Base-by-base conservation (phyloP, 2,888 invertebrate species). In the Spisula subtruncata region DNA sequence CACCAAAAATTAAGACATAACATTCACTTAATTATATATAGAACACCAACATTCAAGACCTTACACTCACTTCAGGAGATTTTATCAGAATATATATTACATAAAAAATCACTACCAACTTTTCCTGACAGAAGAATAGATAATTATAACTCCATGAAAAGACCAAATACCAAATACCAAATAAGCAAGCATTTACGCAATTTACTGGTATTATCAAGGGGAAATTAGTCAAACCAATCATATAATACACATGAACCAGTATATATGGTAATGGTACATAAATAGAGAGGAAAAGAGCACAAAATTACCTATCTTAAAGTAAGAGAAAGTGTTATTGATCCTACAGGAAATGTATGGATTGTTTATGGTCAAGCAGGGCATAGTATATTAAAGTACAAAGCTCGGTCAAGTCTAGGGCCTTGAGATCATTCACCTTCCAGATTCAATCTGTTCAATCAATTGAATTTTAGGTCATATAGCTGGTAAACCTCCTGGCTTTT, bases 1-100 rank as follows among this genome's bases (percentile, higher is more conserved):
- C n/a, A n/a, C n/a, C n/a, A n/a, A n/a, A n/a, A n/a, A n/a, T n/a
- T n/a, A n/a, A n/a, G n/a, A n/a, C n/a, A n/a, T n/a, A n/a, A n/a
- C n/a, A n/a, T n/a, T n/a, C n/a, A n/a, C n/a, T n/a, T n/a, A n/a
- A n/a, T n/a, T n/a, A n/a, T n/a, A n/a, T n/a, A n/a, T n/a, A n/a
- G n/a, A n/a, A n/a, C n/a, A n/a, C n/a, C n/a, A n/a, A n/a, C n/a
- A n/a, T n/a, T n/a, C n/a, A n/a, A 25, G 84, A 29, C 81, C 83
- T 75, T 5, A 75, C 29, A 75, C 75, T 75, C 1, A 75, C 25
- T 75, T 75, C 75, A 35, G 75, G 75, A 32, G 75, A 75, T 75
- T 75, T 75, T 75, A 75, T 75, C 75, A 35, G 75, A 29, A 75
- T n/a, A n/a, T n/a, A n/a, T n/a, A 75, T 25, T 60, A 60, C 8